Conservation (phyloP, 2,888 invertebrate species). For the Ennomos fuscantarius region DNA sequence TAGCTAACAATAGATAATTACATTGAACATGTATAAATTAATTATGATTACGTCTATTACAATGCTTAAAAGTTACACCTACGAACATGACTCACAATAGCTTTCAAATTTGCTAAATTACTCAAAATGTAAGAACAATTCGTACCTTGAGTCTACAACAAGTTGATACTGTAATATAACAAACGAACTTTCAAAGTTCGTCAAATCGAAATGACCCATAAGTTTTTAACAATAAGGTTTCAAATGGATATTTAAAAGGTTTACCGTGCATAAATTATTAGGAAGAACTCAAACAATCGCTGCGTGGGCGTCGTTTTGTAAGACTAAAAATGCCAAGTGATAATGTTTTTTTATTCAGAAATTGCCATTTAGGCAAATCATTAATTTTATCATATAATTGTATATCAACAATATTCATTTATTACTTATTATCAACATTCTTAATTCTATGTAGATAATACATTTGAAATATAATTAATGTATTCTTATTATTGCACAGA, state of each 20-base stretch:
- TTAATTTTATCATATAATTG: too few relatives aligned
- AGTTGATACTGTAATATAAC: conserved; percentile 29
- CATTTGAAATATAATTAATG: too few relatives aligned
- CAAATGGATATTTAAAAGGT: not conserved
- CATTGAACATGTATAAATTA: conserved; percentile 61
- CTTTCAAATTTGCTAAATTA: conserved; percentile 56
- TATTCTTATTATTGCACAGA: too few relatives aligned
- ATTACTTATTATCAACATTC: too few relatives aligned
- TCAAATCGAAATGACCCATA: conserved; percentile 16
- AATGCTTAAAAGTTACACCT: conserved; percentile 43
- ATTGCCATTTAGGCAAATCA: conserved; percentile 42
- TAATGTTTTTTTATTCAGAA: conserved; percentile 48
- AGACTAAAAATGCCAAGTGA: conserved; percentile 65
- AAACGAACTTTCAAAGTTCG: conserved; percentile 7
- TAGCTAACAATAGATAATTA: conserved; percentile 48
- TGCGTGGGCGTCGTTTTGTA: conserved; percentile 67
- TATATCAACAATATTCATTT: too few relatives aligned
- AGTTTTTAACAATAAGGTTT: accelerated
- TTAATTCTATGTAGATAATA: too few relatives aligned
- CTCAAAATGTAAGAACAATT: conserved; percentile 37
- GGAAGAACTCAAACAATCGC: conserved; percentile 60
- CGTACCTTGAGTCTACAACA: conserved; percentile 35
- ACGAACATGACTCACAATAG: conserved; percentile 55
- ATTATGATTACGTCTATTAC: conserved; percentile 54
- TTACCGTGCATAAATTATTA: not conserved